phyloP scores from a whole-genome alignment of 1,140 invertebrate species.

The Drosophila burlai region DNA sequence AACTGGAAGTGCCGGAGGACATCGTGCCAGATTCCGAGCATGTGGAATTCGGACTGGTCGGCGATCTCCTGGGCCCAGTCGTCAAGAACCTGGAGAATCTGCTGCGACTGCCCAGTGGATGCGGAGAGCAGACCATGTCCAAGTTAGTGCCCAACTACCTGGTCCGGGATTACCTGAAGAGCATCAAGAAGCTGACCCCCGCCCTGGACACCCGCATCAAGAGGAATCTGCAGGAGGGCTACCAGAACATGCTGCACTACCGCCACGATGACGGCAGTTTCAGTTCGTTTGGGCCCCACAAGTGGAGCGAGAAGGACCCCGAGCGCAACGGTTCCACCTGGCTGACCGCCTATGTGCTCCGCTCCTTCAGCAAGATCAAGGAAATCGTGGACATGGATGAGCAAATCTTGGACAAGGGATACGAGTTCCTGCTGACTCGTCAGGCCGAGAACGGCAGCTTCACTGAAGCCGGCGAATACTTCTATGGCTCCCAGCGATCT shows the following conservation, averaged over 20 bases:
- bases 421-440: conserved; percentile 91
- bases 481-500: conserved; percentile 88
- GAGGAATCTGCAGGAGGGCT: conserved; percentile 93
- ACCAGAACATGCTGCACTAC: conserved; percentile 97
- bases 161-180: conserved; percentile 90
- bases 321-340: conserved; percentile 93
- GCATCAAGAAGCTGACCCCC: conserved; percentile 80
- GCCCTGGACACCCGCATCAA: conserved; percentile 90
- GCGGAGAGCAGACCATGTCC: conserved; percentile 98
- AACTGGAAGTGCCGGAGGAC: conserved; percentile 90
- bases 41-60: conserved; percentile 90
- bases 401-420: conserved; percentile 89
- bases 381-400: conserved; percentile 92
- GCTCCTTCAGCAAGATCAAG: conserved; percentile 93
- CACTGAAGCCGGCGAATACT: conserved; percentile 90
- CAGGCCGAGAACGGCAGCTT: conserved; percentile 95
- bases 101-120: conserved; percentile 94
- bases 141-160: conserved; percentile 96
- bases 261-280: conserved; percentile 96
- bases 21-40: conserved; percentile 89
- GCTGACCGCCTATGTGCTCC: conserved; percentile 97
- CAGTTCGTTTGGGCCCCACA: conserved; percentile 92
- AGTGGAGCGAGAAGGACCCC: conserved; percentile 68
- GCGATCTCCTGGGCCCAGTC: conserved; percentile 91
- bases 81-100: conserved; percentile 91